A percentile compares a stretch with the other conserved stretches of the same genome.
These are phyloP conservation scores for Euspilapteryx auroguttella DNA, from an alignment of 2,888 invertebrate species.

Conservation along the genomic window DNA sequence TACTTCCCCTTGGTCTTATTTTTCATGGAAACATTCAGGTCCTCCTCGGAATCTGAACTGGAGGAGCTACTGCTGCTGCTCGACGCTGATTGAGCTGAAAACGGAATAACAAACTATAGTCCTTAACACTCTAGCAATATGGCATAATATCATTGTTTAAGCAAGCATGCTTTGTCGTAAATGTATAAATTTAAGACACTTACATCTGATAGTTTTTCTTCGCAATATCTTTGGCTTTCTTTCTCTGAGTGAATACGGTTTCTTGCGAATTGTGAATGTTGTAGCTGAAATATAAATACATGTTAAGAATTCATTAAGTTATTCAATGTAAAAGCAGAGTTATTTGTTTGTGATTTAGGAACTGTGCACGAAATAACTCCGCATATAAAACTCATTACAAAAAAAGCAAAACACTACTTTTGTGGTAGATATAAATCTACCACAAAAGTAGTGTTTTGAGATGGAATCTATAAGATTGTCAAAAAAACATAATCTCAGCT, in stretches of 20 bases:
- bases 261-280: conserved; percentile 51
- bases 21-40: conserved; percentile 56
- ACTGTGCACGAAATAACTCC: too few species aligned
- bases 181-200: too few species aligned
- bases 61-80: conserved; percentile 33
- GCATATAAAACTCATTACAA: too few species aligned
- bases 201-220: conserved; percentile 50
- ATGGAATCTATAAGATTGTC: too few species aligned
- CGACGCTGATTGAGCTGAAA: conserved; percentile 46
- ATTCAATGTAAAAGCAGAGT: too few species aligned
- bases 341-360: too few species aligned
- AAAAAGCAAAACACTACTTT: too few species aligned
- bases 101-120: conserved; percentile 3
- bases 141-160: neutral
- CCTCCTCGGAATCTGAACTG: conserved; percentile 43
- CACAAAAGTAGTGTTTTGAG: too few species aligned
- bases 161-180: too few species aligned
- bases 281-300: conserved; percentile 26
- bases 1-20: conserved; percentile 52
- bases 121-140: neutral
- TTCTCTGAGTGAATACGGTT: conserved; percentile 48
- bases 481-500: too few species aligned
- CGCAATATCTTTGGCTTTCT: conserved; percentile 52
- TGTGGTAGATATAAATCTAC: too few species aligned
- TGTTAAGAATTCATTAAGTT: neutral